phyloP scores from a whole-genome alignment of 1,140 invertebrate species.

The Babylonia areolata region DNA sequence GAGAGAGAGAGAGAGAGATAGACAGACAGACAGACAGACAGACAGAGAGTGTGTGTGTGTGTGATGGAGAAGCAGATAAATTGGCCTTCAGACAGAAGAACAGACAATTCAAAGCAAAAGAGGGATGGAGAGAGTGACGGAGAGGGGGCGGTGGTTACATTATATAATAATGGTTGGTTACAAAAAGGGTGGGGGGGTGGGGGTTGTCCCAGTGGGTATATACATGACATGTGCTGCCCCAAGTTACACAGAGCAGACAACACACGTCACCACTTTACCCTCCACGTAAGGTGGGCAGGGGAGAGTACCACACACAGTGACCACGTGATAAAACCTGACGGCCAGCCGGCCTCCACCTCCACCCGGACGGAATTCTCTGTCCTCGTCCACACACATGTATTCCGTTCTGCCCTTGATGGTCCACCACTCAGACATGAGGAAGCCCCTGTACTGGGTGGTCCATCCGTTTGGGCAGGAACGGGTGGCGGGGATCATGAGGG shows the following conservation, averaged over 20 bases:
- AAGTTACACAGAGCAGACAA: constrained; percentile 55
- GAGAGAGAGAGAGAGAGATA: too few species aligned
- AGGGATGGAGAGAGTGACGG: too few species aligned
- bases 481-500: constrained; percentile 53
- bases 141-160: too few species aligned
- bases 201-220: too few species aligned
- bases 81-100: too few species aligned
- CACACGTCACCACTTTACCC: constrained; percentile 52
- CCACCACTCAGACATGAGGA: constrained; percentile 41
- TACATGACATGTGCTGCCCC: too few species aligned
- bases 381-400: constrained; percentile 53
- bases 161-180: too few species aligned
- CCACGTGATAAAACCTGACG: constrained; percentile 49
- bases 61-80: too few species aligned
- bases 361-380: constrained; percentile 34
- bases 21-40: too few species aligned
- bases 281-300: constrained; percentile 51
- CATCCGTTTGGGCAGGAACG: constrained; percentile 44
- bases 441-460: constrained; percentile 51
- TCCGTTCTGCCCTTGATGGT: constrained; percentile 26
- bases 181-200: too few species aligned
- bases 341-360: constrained; percentile 34
- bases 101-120: too few species aligned
- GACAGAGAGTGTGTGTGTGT: too few species aligned
- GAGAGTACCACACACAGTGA: constrained; percentile 46